phyloP scores from a whole-genome alignment of 2,113 vertebrate species.

The Xenotilapia flavipinnis region DNA sequence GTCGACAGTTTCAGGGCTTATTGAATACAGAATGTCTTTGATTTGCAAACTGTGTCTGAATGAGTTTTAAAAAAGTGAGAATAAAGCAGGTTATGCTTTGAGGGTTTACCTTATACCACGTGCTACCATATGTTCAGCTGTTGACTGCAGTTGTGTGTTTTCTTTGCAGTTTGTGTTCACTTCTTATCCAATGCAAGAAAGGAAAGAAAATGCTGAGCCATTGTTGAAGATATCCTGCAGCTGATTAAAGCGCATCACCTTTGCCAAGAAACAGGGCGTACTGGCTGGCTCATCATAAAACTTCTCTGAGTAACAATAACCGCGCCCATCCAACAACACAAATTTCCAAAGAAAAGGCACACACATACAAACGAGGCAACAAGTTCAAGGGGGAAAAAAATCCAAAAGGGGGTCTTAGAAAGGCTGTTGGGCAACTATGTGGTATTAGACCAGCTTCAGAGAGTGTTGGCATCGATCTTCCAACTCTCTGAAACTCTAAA shows the following conservation, averaged over 20 bases:
- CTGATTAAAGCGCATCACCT: conserved; percentile 43
- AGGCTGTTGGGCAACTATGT: background rate
- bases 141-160: background rate
- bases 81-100: background rate
- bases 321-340: conserved; percentile 34
- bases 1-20: background rate
- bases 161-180: background rate
- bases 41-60: background rate
- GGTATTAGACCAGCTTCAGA: background rate
- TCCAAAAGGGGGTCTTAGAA: background rate
- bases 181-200: background rate
- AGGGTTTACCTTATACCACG: background rate
- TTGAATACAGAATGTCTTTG: background rate
- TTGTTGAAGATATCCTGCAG: conserved; percentile 33
- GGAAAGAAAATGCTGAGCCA: background rate
- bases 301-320: conserved; percentile 11
- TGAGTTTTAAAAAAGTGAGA: background rate
- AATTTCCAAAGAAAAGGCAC: background rate
- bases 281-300: conserved; percentile 53
- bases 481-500: background rate
- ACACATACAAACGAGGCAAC: background rate
- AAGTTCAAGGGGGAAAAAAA: background rate
- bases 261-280: conserved; percentile 57
- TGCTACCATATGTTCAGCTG: background rate
- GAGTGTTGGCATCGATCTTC: background rate